phyloP scores from a whole-genome alignment of 2,888 invertebrate genomes.

The Synergus laeviventris region DNA sequence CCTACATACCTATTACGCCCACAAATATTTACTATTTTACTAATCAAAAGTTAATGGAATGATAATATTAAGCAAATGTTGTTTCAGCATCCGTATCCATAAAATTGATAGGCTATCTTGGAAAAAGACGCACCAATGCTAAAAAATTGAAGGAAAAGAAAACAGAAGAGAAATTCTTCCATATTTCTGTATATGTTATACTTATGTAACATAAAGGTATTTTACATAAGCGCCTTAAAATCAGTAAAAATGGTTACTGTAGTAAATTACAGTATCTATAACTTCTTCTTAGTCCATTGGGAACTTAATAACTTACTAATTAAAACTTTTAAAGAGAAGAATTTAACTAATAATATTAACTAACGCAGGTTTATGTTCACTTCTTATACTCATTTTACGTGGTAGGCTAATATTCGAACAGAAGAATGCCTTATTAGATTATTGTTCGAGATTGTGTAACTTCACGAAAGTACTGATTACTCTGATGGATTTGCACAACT shows the following conservation, averaged over 20 bases:
- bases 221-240: background rate
- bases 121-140: too few species aligned
- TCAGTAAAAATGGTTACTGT: background rate
- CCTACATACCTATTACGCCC: too few species aligned
- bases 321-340: background rate
- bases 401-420: background rate
- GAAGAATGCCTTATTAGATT: constrained; percentile 4
- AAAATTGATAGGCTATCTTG: too few species aligned
- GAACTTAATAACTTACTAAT: background rate
- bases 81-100: too few species aligned
- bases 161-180: background rate
- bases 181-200: background rate
- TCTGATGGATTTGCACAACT: constrained; percentile 34
- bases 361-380: background rate
- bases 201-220: background rate
- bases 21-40: too few species aligned
- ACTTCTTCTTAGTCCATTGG: background rate
- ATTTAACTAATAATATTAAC: background rate
- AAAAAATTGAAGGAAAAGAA: background rate
- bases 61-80: too few species aligned
- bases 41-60: too few species aligned
- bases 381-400: background rate
- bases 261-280: background rate
- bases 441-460: background rate
- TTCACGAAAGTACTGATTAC: constrained; percentile 26